Evolutionary conservation across 2,113 vertebrate genomes (phyloP), one percentile per base, ranked within the genome.

Genomic region (Phyllostomus discolor): DNA sequence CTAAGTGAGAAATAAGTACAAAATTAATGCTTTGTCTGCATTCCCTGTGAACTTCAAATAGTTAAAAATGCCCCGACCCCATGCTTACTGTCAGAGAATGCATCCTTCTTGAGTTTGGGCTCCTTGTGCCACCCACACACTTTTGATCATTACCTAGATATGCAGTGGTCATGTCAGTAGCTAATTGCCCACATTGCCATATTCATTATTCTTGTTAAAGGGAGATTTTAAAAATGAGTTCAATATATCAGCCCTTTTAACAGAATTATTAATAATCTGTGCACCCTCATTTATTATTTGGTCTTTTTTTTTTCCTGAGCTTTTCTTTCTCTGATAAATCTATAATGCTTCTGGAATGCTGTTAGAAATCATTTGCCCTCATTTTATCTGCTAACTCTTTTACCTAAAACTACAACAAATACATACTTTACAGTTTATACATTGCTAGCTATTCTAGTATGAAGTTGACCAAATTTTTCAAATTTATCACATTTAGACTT

Each of bases 121-220:
- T 83, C 85, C 54, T 59, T 78, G 69, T 93, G 69, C 97, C 97
- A 97, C 96, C 96, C 97, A 95, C 93, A 86, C 0, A 11, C 93
- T 96, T 96, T 93, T 95, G 97, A 96, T 97, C 97, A 97, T 97
- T 95, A 96, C 91, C 95, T 97, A 90, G 88, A 80, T 84, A 91
- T 80, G 96, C 94, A 94, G 59, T 93, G 87, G 93, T 94, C 97
- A 87, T 97, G 97, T 97, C 97, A 97, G 96, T 54, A 94, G 96
- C 89, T 97, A 98, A 98, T 97, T 98, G 96, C 95, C 83, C 93
- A 87, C 41, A 73, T 93, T 97, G 96, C 82, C 95, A 48, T 97
- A 91, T 96, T 98, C 97, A 98, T 98, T 98, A 97, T 97, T 97
- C 97, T 98, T 97, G 94, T 97, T 97, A 97, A 97, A 96, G 83